phyloP scores from a whole-genome alignment of 2,113 vertebrate species.

The Aspidoscelis tigris region DNA sequence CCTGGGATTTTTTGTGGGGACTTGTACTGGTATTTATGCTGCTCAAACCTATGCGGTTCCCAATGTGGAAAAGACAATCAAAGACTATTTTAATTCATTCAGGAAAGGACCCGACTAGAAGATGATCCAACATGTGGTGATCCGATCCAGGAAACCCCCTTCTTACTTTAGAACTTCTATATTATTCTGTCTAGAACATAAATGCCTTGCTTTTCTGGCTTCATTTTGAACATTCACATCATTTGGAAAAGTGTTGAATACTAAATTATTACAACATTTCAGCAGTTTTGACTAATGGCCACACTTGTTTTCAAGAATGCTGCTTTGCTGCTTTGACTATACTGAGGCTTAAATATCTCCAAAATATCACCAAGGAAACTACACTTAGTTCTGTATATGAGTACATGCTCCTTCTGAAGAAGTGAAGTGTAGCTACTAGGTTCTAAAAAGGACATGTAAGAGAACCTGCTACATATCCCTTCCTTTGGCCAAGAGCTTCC shows the following conservation, averaged over 20 bases:
- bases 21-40: slow-evolving; percentile 88
- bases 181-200: not conserved
- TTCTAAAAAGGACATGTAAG: fast-evolving
- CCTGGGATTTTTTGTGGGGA: slow-evolving; percentile 87
- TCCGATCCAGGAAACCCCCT: slow-evolving; percentile 23
- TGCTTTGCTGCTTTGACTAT: not conserved
- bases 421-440: not conserved
- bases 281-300: slow-evolving; percentile 35
- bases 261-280: not conserved
- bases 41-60: slow-evolving; percentile 90
- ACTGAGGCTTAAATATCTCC: not conserved
- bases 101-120: slow-evolving; percentile 86
- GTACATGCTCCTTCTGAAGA: fast-evolving
- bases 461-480: fast-evolving
- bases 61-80: slow-evolving; percentile 88
- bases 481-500: not conserved
- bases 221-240: not conserved
- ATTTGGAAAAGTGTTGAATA: slow-evolving; percentile 20
- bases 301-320: not conserved
- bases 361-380: not conserved
- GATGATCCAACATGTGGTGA: not conserved
- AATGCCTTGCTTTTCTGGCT: not conserved
- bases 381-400: not conserved
- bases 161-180: slow-evolving; percentile 34
- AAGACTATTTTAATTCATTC: slow-evolving; percentile 80